Evolutionary conservation across 2,113 vertebrate species (phyloP).

Genomic region (Natator depressus): DNA sequence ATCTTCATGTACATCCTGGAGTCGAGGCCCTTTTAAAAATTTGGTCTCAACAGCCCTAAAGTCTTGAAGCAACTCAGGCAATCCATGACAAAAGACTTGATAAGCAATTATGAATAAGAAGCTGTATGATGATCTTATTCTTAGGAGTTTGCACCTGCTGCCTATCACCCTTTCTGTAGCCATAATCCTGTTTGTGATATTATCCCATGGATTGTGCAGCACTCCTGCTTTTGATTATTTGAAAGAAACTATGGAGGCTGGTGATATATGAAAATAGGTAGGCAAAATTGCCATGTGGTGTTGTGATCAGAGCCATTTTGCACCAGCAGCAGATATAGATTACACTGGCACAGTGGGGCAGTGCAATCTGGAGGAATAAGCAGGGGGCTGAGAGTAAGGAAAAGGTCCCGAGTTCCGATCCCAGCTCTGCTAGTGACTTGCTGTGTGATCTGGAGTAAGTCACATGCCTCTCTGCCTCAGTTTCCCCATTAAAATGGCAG

Average conservation of each 20-base stretch:
- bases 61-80: not conserved
- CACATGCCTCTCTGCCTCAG: not conserved
- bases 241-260: not conserved
- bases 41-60: not conserved
- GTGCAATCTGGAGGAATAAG: not conserved
- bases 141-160: not conserved
- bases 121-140: not conserved
- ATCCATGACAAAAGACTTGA: not conserved
- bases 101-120: not conserved
- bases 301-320: not conserved
- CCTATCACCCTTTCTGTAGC: not conserved
- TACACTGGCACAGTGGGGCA: not conserved
- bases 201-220: not conserved
- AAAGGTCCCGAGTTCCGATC: not conserved
- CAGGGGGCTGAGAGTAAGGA: not conserved
- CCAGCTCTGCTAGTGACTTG: not conserved
- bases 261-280: not conserved
- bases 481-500: not conserved
- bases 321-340: not conserved
- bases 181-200: not conserved
- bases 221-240: not conserved
- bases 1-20: not conserved
- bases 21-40: not conserved
- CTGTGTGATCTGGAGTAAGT: not conserved
- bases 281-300: not conserved